Base-by-base conservation (phyloP, 2,888 invertebrate species). In the Diadromus collaris region DNA sequence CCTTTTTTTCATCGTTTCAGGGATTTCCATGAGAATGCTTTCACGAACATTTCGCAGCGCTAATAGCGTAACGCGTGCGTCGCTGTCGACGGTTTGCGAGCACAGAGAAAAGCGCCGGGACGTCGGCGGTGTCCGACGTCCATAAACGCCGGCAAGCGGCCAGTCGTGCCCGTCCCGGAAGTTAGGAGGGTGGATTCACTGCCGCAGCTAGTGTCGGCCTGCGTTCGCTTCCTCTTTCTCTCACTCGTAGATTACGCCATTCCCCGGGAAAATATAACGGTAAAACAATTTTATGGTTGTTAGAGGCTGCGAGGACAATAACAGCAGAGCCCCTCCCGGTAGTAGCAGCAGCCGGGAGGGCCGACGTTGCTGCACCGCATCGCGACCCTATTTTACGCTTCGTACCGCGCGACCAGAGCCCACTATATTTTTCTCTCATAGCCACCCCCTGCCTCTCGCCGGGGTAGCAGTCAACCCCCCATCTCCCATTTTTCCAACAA, bases 211-310 rank as follows among this genome's bases (percentile, higher is more conserved):
- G 46, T 51, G n/a, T 63, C n/a, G 29, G 48, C 60, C n/a, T 9
- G 46, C 29, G 16, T 60, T 60, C 24, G 41, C 44, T 29, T 10
- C 7, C 58, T 58, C 19, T 58, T 46, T 19, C 46, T n/a, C 54
- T 24, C 51, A 21, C 32, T 68, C 51, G 51, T 60, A 69, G 63
- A 76, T 76, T 76, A 72, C 67, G 71, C 41, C 67, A 60, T 24
- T 27, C 16, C 21, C 71, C 24, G 71, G 54, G 69, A 69, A 79
- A 79, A 76, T 69, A 70, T 76, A 76, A 73, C 79, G 76, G 76
- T 65, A 65, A 79, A 79, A 76, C 76, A 79, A 76, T 79, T 76
- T 72, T 73, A 79, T 79, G 76, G 76, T 73, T 79, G 69, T 76
- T 79, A 76, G 76, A 71, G 72, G 72, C 76, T 76, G 76, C 73